Conservation (phyloP, 2,888 invertebrate species). For the Crioceris asparagi region DNA sequence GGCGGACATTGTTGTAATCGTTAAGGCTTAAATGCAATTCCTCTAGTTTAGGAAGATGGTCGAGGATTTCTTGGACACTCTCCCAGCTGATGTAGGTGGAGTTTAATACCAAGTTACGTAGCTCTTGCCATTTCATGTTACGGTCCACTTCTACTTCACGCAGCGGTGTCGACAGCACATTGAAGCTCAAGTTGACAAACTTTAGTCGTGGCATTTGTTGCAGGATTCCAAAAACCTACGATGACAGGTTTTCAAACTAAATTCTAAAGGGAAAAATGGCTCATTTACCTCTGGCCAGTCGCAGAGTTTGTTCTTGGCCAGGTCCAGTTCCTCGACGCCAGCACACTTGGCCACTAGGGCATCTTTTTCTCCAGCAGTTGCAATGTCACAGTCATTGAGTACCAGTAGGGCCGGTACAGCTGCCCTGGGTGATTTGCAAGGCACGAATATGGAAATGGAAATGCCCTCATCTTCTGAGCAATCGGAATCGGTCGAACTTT, state of each 20-base stretch:
- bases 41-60: conserved; percentile 67
- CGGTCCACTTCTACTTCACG: conserved; percentile 36
- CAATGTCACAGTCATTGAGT: conserved; percentile 84
- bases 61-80: conserved; percentile 64
- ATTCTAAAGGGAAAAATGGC: not conserved
- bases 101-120: conserved; percentile 74
- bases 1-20: conserved; percentile 67
- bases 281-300: conserved; percentile 74
- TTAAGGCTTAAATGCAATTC: conserved; percentile 90
- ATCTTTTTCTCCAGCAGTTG: conserved; percentile 75
- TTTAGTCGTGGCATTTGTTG: conserved; percentile 80
- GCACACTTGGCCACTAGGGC: conserved; percentile 73
- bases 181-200: conserved; percentile 88
- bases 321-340: conserved; percentile 85
- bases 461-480: conserved; percentile 50
- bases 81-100: conserved; percentile 81
- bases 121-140: conserved; percentile 43
- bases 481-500: conserved; percentile 45
- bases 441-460: conserved; percentile 78
- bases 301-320: conserved; percentile 83
- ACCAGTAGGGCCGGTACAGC: conserved; percentile 76
- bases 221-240: conserved; percentile 72
- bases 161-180: conserved; percentile 64
- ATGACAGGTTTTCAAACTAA: conserved; percentile 4
- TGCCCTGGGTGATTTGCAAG: conserved; percentile 65